A percentile compares a stretch with the other conserved stretches of the same genome.
phyloP scores from a whole-genome alignment of 2,797 vertebrate genomes.

The Oreortyx pictus region DNA sequence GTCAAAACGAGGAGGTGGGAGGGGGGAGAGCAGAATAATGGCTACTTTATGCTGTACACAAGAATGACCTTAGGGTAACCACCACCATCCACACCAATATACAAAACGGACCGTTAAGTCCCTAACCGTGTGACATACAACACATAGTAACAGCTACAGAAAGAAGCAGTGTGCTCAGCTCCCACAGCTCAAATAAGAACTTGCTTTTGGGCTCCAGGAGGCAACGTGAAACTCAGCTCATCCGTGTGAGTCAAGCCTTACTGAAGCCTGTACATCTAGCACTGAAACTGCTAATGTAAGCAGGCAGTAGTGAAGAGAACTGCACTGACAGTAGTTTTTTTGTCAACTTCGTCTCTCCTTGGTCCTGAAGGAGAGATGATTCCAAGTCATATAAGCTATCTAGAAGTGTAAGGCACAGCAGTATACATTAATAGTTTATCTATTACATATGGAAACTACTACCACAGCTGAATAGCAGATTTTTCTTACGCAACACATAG shows the following conservation, averaged over 20 bases:
- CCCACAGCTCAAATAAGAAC: not conserved
- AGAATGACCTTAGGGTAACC: not conserved
- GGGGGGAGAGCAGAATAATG: not conserved
- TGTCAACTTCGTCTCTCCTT: accelerated
- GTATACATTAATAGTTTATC: not conserved
- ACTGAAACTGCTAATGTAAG: not conserved
- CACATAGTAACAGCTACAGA: not conserved
- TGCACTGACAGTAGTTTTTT: not conserved
- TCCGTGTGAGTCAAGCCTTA: not conserved
- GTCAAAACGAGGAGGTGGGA: not conserved
- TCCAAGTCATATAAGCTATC: not conserved
- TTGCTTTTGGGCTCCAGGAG: not conserved
- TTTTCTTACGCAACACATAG: not conserved
- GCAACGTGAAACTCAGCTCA: not conserved
- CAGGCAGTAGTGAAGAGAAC: not conserved
- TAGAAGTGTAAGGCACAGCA: not conserved
- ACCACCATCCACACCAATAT: not conserved
- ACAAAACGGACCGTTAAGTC: not conserved
- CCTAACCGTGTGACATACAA: not conserved
- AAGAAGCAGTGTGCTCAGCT: not conserved
- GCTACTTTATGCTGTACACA: not conserved
- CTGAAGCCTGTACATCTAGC: not conserved
- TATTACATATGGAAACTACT: not conserved
- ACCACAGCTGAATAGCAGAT: not conserved
- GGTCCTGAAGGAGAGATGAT: not conserved